Evolutionary conservation across 2,888 invertebrate genomes (phyloP), one percentile per base, ranked within the genome.

Genomic region (Rhimphoctona megacephalus): DNA sequence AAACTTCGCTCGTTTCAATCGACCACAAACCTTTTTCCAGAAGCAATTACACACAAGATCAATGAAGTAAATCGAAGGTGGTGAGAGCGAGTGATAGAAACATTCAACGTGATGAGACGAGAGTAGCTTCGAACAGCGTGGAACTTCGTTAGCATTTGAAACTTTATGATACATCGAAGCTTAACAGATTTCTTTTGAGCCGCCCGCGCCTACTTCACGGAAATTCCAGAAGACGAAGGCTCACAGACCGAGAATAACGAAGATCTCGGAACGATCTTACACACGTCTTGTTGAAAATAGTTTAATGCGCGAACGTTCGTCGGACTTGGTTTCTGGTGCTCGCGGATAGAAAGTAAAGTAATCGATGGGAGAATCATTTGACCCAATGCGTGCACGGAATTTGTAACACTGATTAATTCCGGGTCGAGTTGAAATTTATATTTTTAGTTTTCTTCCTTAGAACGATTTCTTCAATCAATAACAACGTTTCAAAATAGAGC

Each of bases 1-100:
- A 61, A 61, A 61, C 30, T 17, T 17, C 1, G 61, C 17, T 81
- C 67, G 74, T 70, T 54, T 30, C 49, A 52, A 73, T 33, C 61
- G 89, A 89, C 85, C 49, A 78, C 83, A 82, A 66, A 80, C 85
- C 87, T 83, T 80, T 87, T 88, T 87, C 85, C 64, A 85, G 87
- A 86, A 85, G 89, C 86, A 88, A 89, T 90, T 90, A 90, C 64
- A 22, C 73, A 25, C 81, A 30, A 77, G 87, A 88, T 88, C 88
- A 81, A 85, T 77, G 67, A 86, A 82, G 81, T 82, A 77, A 83
- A 88, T 89, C 89, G 86, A 84, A 88, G 88, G 88, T 88, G 85
- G 80, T 61, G 84, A 86, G 72, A 64, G 73, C 78, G 49, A 70
- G 66, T 69, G 67, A 85, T 79, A 78, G 66, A 85, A 77, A 33